Evolutionary conservation across 2,888 invertebrate genomes (phyloP).

Genomic region (Drosophila eohydei): DNA sequence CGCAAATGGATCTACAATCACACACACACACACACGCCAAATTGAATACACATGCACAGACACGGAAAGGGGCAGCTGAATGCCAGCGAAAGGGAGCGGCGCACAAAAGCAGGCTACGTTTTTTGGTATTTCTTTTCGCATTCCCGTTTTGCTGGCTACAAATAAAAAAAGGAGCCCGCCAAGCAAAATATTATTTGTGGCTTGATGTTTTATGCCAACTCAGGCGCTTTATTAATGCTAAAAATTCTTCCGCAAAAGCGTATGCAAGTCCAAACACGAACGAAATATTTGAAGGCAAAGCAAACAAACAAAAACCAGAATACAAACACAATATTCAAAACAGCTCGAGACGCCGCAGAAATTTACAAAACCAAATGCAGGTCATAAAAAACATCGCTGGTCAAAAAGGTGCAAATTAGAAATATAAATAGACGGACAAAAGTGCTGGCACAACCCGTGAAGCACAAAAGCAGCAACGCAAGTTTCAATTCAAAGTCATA

Average conservation of each 20-base stretch:
- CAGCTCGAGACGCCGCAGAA: constrained; percentile 21
- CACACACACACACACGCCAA: not conserved
- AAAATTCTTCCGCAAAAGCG: constrained; percentile 48
- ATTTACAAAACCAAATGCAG: constrained; percentile 36
- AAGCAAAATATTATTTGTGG: constrained; percentile 50
- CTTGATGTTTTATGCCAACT: constrained; percentile 54
- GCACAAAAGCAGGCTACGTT: constrained; percentile 32
- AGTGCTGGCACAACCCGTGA: constrained; percentile 14
- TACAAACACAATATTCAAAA: constrained; percentile 18
- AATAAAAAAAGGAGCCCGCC: constrained; percentile 30
- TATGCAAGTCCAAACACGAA: constrained; percentile 46
- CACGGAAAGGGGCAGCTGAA: constrained; percentile 7
- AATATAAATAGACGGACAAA: constrained; percentile 41
- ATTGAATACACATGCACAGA: constrained; percentile 1
- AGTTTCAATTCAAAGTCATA: not conserved
- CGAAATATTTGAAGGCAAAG: constrained; percentile 20
- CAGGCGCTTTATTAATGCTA: constrained; percentile 63
- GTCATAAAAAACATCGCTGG: constrained; percentile 31
- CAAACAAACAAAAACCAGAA: constrained; percentile 2
- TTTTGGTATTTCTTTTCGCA: constrained; percentile 30
- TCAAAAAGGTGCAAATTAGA: constrained; percentile 66
- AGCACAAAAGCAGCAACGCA: constrained; percentile 5
- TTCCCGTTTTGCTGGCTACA: constrained; percentile 20
- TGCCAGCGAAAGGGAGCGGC: constrained; percentile 10
- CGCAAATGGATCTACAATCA: not conserved